Conservation (phyloP, 2,113 vertebrate species). For the Gadus chalcogrammus region DNA sequence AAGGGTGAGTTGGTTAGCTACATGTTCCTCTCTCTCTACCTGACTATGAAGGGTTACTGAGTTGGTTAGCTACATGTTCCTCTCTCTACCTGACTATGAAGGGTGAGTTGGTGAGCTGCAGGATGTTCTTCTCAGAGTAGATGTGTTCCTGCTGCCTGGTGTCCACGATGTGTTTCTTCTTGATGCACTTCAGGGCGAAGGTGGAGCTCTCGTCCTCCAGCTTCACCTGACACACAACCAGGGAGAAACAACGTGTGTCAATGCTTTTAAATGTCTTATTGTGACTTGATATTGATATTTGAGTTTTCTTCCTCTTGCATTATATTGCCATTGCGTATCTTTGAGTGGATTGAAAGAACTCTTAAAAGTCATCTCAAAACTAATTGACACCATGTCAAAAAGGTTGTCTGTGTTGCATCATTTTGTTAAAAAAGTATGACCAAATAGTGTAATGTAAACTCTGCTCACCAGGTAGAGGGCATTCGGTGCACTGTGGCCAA, state of each 20-base stretch:
- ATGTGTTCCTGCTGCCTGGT: constrained; percentile 90
- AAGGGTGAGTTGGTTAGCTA: too few relatives aligned
- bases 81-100: constrained; percentile 83
- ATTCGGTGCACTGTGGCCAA: too few relatives aligned
- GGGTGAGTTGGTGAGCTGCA: constrained; percentile 79
- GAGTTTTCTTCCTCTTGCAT: too few relatives aligned
- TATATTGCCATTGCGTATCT: too few relatives aligned
- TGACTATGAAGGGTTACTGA: too few relatives aligned
- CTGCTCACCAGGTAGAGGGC: too few relatives aligned
- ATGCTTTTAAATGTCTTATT: too few relatives aligned
- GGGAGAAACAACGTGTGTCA: background rate
- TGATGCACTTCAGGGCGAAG: constrained; percentile 93
- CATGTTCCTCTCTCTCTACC: too few relatives aligned
- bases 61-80: too few relatives aligned
- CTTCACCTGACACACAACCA: constrained; percentile 77
- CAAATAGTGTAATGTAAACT: background rate
- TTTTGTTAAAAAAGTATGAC: background rate
- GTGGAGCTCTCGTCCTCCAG: constrained; percentile 82
- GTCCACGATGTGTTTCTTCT: constrained; percentile 89
- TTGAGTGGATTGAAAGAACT: too few relatives aligned
- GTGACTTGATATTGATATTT: too few relatives aligned
- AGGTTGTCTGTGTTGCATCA: background rate
- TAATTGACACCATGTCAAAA: background rate
- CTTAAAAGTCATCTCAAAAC: too few relatives aligned
- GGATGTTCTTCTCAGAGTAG: constrained; percentile 90